Evolutionary conservation across 2,113 vertebrate genomes (phyloP), one percentile per base, ranked within the genome.

Genomic region (Muntiacus reevesi): DNA sequence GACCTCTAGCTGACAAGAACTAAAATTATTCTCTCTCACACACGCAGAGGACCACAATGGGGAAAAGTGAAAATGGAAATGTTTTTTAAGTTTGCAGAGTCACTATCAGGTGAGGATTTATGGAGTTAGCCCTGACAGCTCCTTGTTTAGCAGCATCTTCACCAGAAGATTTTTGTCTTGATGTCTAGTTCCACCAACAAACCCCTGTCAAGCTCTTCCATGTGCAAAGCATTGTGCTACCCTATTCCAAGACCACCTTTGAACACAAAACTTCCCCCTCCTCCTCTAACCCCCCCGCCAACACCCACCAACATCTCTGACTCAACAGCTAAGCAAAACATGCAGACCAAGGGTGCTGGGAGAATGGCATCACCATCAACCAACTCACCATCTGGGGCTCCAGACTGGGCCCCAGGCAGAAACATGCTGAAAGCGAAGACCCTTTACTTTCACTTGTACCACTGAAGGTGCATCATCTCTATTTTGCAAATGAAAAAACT

Each of bases 21-120:
- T 97, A 96, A 97, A 97, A 97, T 87, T 89, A 97, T 84, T 92
- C 87, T 59, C 78, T 47, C 60, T 57, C 96, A 76, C 43, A 17
- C 59, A 82, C 1, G 23, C 87, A 25, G 85, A 92, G 67, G 83
- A 88, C 84, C 93, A 94, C 91, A 92, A 62, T 33, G 45, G 91
- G 79, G 52, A 78, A 79, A 89, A 90, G 86, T 50, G 62, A 95
- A 93, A 97, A 93, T 89, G 96, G 83, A 96, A 96, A 87, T 28
- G 40, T 76, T 95, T 60, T 60, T 36, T 21, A 15, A 93, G 78
- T 71, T 92, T 94, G 28, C 82, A 79, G 52, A 88, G 89, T 76
- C 86, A 47, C 45, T 47, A 4, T 81, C 88, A 83, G 57, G 91
- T 6, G 81, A 74, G 47, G 57, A 67, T 85, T 74, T 33, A n/a